phyloP scores from a whole-genome alignment of 92 coral and sea anemone genomes.

The Anthopleura xanthogrammica region DNA sequence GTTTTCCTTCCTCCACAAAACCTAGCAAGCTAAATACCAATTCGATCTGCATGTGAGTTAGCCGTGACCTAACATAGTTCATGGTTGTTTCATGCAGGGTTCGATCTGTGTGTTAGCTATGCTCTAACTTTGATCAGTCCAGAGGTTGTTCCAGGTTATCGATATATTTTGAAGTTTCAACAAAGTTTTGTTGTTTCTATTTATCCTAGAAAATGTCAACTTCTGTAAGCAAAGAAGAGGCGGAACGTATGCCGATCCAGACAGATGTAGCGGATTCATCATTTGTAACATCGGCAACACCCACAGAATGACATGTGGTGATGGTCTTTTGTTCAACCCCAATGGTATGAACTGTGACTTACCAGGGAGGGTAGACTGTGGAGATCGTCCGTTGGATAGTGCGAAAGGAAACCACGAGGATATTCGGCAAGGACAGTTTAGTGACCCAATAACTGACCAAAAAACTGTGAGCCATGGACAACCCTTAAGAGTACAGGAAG shows the following conservation, averaged over 20 bases:
- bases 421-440: neutral
- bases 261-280: conserved; percentile 70
- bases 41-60: no score
- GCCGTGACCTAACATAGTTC: no score
- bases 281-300: conserved; percentile 65
- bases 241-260: conserved; percentile 67
- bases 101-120: no score
- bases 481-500: neutral
- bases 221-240: conserved; percentile 50
- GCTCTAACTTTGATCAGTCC: no score
- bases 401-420: neutral
- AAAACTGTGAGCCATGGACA: neutral
- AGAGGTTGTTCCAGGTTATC: no score
- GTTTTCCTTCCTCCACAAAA: no score
- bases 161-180: no score
- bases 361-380: conserved; percentile 67
- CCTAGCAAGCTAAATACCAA: no score
- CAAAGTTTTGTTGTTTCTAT: neutral
- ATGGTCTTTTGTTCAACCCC: conserved; percentile 50
- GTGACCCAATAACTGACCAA: neutral
- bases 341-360: conserved; percentile 57
- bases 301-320: conserved; percentile 59
- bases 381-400: conserved; percentile 22
- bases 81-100: no score
- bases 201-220: conserved; percentile 6